Evolutionary conservation across 2,113 vertebrate genomes (phyloP).

Genomic region (Crotophaga sulcirostris): DNA sequence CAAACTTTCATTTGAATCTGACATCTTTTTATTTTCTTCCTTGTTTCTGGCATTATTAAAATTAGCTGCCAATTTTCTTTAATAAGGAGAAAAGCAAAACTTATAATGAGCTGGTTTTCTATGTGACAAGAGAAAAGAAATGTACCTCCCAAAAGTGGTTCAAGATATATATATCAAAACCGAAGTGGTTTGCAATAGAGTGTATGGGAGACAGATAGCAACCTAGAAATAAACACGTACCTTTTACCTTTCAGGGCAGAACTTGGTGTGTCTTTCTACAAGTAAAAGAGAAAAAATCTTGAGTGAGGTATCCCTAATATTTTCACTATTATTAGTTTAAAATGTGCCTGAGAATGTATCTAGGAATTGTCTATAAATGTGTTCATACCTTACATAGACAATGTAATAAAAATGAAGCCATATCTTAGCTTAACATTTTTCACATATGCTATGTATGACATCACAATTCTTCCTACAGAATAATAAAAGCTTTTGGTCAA

Average conservation of each 20-base stretch:
- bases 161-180: background rate
- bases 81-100: background rate
- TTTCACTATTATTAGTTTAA: background rate
- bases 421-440: background rate
- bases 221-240: background rate
- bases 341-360: background rate
- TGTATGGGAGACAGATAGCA: background rate
- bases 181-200: background rate
- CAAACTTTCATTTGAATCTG: background rate
- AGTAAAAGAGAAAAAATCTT: background rate
- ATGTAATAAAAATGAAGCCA: background rate
- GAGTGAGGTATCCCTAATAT: background rate
- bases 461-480: background rate
- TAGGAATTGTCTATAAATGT: background rate
- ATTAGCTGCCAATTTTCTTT: conserved; percentile 36
- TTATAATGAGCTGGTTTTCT: background rate
- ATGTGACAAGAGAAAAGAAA: background rate
- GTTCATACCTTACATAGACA: background rate
- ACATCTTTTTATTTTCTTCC: background rate
- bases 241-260: background rate
- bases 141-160: background rate
- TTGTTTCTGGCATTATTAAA: background rate
- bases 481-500: background rate
- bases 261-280: background rate
- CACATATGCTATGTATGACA: background rate